A percentile compares a stretch with the other conserved stretches of the same genome.
Conservation (phyloP, 2,888 invertebrate genomes). For the Rosalia funebris region DNA sequence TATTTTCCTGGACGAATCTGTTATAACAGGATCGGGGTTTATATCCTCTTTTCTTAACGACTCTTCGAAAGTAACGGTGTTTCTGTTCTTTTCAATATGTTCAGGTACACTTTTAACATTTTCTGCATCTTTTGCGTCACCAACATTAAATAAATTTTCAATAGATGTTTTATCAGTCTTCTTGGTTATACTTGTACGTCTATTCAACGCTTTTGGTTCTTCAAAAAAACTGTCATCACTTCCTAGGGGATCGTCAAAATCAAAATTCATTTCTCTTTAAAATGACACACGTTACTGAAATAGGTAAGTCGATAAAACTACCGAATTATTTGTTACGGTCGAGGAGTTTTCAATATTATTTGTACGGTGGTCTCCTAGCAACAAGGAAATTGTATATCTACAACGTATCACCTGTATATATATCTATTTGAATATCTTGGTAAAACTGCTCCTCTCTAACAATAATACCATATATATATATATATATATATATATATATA, state of each 20-base stretch:
- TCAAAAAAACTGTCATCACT: constrained; percentile 80
- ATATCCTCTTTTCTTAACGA: constrained; percentile 26
- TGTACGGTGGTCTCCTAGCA: too few relatives aligned
- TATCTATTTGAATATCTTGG: too few relatives aligned
- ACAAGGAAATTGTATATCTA: too few relatives aligned
- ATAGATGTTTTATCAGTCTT: constrained; percentile 56
- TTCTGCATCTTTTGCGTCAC: constrained; percentile 22
- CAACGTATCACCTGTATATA: too few relatives aligned
- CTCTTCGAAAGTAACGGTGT: constrained; percentile 34
- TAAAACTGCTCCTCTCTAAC: too few relatives aligned
- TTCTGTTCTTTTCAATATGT: constrained; percentile 29
- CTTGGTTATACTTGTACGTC: constrained; percentile 50
- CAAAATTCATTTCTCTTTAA: constrained; percentile 46
- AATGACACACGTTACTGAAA: not conserved
- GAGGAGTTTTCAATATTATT: too few relatives aligned
- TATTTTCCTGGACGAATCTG: constrained; percentile 16
- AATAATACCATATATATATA: too few relatives aligned
- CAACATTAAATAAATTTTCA: constrained; percentile 49
- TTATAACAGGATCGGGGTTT: constrained; percentile 10
- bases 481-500: too few relatives aligned
- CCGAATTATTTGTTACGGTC: too few relatives aligned
- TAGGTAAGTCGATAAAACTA: too few relatives aligned
- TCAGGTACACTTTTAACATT: constrained; percentile 8
- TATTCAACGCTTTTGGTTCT: constrained; percentile 64
- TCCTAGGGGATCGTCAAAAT: constrained; percentile 70